Evolutionary conservation across 2,113 vertebrate genomes (phyloP).

Genomic region (Centropus bengalensis): DNA sequence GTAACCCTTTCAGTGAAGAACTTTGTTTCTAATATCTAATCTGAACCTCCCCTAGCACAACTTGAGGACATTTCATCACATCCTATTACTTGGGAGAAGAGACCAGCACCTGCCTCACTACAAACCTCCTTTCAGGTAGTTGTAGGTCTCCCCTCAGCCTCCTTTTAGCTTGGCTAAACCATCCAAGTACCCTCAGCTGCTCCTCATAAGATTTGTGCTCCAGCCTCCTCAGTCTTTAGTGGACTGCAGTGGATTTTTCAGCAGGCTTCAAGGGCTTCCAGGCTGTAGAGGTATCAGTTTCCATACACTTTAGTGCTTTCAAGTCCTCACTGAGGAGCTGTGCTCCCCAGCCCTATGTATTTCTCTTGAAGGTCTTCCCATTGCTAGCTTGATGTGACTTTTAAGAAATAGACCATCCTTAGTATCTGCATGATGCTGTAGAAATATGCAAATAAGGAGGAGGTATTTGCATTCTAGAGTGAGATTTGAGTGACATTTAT

Average conservation of each 20-base stretch:
- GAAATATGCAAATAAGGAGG: conserved; percentile 23
- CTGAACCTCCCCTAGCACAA: no score
- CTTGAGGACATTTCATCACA: no score
- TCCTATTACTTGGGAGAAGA: no score
- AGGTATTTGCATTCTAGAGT: neutral
- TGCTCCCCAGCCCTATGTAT: neutral
- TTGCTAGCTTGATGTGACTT: neutral
- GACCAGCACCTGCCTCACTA: no score
- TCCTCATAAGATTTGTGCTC: no score
- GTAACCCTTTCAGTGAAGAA: no score
- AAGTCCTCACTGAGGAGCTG: neutral
- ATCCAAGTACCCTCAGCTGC: no score
- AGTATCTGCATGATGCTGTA: neutral
- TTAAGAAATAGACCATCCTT: neutral
- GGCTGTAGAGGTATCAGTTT: neutral
- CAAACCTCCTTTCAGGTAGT: no score
- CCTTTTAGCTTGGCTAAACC: no score
- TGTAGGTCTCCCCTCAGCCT: no score
- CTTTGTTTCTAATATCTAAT: no score
- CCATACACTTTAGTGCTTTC: neutral
- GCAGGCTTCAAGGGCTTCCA: neutral
- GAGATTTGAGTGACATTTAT: neutral
- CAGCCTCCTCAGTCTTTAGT: no score
- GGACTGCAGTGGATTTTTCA: neutral
- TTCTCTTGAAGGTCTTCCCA: neutral